Evolutionary conservation across 2,113 vertebrate species (phyloP).

Genomic region (Mormyrus iriodes): DNA sequence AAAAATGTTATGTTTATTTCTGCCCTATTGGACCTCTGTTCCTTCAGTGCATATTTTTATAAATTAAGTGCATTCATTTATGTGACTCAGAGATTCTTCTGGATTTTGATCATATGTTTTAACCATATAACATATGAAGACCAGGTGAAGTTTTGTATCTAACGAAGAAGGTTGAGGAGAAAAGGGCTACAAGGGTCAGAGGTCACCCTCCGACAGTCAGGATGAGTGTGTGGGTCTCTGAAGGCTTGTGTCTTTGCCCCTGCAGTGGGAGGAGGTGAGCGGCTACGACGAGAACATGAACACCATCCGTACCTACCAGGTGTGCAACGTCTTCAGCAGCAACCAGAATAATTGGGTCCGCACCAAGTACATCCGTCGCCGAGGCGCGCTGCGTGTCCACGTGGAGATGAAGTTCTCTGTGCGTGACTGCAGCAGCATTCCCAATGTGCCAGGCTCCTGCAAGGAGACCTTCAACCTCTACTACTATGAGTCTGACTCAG

Average conservation of each 20-base stretch:
- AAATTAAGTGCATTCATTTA: neutral
- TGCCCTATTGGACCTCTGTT: neutral
- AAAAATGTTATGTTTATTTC: neutral
- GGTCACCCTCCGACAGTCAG: neutral
- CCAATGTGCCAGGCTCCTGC: slow-evolving; percentile 91
- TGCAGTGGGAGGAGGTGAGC: slow-evolving; percentile 98
- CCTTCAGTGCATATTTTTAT: neutral
- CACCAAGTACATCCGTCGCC: slow-evolving; percentile 88
- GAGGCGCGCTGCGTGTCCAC: slow-evolving; percentile 87
- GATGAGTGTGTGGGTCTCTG: neutral
- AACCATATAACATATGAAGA: neutral
- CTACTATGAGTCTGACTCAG: slow-evolving; percentile 84
- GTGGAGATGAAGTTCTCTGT: slow-evolving; percentile 99
- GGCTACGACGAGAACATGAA: slow-evolving; percentile 99
- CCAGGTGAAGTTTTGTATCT: neutral
- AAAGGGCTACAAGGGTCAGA: neutral
- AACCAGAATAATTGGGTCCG: slow-evolving; percentile 99
- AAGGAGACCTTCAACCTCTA: slow-evolving; percentile 99
- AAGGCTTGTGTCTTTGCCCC: slow-evolving; percentile 27
- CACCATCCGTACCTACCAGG: slow-evolving; percentile 97
- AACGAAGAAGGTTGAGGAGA: neutral
- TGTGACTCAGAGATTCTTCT: neutral
- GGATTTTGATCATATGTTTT: neutral
- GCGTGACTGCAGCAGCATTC: slow-evolving; percentile 96
- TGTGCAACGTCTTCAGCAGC: slow-evolving; percentile 93